Evolutionary conservation across 2,797 vertebrate genomes (phyloP).

Genomic region (Erethizon dorsatum): DNA sequence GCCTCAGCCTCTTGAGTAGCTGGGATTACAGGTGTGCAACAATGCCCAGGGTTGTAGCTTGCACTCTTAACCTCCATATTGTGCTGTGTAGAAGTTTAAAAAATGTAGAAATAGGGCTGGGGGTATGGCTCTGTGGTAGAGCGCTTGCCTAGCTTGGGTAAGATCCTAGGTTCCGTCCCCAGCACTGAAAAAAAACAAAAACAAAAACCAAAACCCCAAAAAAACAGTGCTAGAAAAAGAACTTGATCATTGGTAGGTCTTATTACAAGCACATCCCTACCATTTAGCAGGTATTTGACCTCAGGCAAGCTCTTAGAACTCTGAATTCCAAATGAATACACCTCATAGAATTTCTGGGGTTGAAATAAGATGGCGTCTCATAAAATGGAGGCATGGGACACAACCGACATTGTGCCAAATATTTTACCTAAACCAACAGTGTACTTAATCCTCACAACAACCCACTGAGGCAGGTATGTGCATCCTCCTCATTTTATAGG

Average conservation of each 20-base stretch:
- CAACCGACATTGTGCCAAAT: neutral
- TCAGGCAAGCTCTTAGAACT: neutral
- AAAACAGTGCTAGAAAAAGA: constrained; percentile 22
- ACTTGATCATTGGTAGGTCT: neutral
- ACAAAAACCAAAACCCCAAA: neutral
- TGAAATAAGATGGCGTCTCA: neutral
- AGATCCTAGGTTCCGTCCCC: neutral
- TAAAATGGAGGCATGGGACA: neutral
- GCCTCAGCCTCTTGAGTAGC: neutral
- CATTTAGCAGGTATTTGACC: constrained; percentile 6
- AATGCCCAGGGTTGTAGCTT: neutral
- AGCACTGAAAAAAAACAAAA: neutral
- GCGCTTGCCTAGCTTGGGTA: neutral
- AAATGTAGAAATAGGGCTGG: neutral
- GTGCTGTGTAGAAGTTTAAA: neutral
- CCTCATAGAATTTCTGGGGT: neutral
- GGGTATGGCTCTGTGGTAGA: neutral
- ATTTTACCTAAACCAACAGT: neutral
- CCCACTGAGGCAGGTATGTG: too few relatives aligned
- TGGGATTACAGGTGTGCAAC: neutral
- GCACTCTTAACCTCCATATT: neutral
- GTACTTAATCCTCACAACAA: neutral
- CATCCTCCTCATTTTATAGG: neutral
- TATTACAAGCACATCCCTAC: neutral
- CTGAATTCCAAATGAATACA: constrained; percentile 20